Evolutionary conservation across 2,888 invertebrate species (phyloP), one percentile per base, ranked within the genome.

Genomic region (Hemaris fuciformis): DNA sequence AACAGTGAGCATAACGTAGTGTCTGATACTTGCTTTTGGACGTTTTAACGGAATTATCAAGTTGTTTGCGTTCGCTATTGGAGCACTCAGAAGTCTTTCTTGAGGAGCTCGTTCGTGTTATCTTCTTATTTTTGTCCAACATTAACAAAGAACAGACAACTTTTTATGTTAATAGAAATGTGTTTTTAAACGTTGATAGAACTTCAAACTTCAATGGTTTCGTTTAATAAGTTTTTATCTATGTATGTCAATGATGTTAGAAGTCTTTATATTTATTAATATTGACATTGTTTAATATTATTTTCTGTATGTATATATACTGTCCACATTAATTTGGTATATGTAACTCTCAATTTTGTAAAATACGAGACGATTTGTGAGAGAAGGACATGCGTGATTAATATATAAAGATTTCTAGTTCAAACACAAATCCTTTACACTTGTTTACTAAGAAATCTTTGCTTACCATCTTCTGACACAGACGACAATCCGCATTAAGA

Each of bases 11-110:
- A 76, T 78, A 81, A 82, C 76, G 74, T 77, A 79, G 77, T 82
- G 79, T 77, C 73, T 76, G 76, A 75, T 76, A 76, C 79, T 77
- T 79, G 75, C 80, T 77, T 77, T 69, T 73, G 65, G 77, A 77
- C 79, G 77, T 77, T 77, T 77, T 75, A 79, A 76, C 71, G 70
- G 68, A 73, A 74, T 77, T 74, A 77, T 77, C 76, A 73, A 70
- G 71, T 74, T 81, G 77, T 79, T 80, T 78, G 78, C 75, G 74
- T 73, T 71, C 76, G 66, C 77, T 57, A 57, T 38, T 34, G 41
- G 38, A 57, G 41, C 57, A 57, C 41, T 34, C 41, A 38, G 22
- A 57, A 57, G 34, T 57, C 41, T 57, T n/a, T 41, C 53, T 31
- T 53, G 18, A 53, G 31, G 31, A 53, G 53, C 53, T 18, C 27